These are phyloP conservation scores for Ispidina picta DNA, from an alignment of 2,797 vertebrate species.

Conservation along the genomic window DNA sequence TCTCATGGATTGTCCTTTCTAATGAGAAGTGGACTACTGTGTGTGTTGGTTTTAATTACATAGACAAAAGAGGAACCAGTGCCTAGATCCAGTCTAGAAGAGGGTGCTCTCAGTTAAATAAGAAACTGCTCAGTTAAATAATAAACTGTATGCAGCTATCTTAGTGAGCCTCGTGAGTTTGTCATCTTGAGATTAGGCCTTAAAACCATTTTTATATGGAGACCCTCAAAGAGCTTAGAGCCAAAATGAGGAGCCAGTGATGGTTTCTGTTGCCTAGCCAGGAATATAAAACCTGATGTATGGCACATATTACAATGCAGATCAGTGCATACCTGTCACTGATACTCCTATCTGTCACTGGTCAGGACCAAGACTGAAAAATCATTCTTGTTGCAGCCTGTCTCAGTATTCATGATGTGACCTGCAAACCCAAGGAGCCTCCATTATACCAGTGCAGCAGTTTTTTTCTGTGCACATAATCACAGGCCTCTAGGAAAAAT, in stretches of 20 bases:
- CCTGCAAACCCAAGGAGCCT: background rate
- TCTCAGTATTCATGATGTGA: background rate
- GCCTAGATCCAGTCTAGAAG: background rate
- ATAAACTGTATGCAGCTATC: background rate
- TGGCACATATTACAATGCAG: background rate
- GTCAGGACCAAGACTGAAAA: background rate
- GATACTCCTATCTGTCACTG: background rate
- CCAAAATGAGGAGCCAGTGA: background rate
- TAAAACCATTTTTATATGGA: background rate
- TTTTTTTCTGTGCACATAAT: background rate
- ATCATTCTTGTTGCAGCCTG: background rate
- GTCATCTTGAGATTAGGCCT: background rate
- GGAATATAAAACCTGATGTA: background rate
- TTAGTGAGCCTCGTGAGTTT: background rate
- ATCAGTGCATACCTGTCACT: background rate
- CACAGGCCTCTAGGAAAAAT: background rate
- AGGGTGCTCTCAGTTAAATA: background rate
- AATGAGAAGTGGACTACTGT: background rate
- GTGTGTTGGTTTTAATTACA: background rate
- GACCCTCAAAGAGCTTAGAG: background rate
- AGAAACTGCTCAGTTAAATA: background rate
- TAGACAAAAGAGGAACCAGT: background rate
- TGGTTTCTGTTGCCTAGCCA: background rate
- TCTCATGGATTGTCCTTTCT: background rate
- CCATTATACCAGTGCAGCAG: background rate